phyloP scores from a whole-genome alignment of 2,888 invertebrate genomes.

The Leptinotarsa haldemani region DNA sequence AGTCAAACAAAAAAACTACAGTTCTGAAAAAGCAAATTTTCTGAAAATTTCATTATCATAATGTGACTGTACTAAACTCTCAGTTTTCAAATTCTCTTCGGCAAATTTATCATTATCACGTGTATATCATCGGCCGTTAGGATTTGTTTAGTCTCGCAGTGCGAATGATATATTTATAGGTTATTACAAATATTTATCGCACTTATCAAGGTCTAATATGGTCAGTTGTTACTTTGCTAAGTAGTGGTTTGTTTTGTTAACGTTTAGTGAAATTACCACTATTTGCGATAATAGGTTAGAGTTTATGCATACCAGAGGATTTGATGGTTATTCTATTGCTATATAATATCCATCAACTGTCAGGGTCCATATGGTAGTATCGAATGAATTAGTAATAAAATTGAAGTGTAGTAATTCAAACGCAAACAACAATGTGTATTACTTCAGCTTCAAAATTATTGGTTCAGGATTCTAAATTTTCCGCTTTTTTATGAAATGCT shows the following conservation, averaged over 20 bases:
- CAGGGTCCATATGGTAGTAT: no score
- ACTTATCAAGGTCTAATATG: constrained; percentile 5
- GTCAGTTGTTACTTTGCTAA: not conserved
- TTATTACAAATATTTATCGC: constrained; percentile 9
- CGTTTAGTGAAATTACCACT: constrained; percentile 1
- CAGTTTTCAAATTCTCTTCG: not conserved
- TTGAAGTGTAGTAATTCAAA: no score
- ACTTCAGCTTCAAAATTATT: no score
- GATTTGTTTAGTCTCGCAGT: constrained; percentile 4
- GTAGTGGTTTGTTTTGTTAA: not conserved
- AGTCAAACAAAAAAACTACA: no score
- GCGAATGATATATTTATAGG: constrained; percentile 9
- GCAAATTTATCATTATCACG: not conserved
- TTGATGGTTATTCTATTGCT: not conserved
- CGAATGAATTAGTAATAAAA: no score
- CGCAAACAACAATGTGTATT: no score
- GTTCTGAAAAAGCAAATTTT: no score
- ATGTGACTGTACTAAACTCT: not conserved
- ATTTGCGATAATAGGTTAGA: not conserved
- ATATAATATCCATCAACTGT: no score
- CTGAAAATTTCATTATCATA: no score
- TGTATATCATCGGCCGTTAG: not conserved
- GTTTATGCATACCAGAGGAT: not conserved
- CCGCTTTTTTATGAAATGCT: no score
- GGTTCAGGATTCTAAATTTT: no score